phyloP scores from a whole-genome alignment of 2,888 invertebrate genomes.

The Ectemnius continuus region DNA sequence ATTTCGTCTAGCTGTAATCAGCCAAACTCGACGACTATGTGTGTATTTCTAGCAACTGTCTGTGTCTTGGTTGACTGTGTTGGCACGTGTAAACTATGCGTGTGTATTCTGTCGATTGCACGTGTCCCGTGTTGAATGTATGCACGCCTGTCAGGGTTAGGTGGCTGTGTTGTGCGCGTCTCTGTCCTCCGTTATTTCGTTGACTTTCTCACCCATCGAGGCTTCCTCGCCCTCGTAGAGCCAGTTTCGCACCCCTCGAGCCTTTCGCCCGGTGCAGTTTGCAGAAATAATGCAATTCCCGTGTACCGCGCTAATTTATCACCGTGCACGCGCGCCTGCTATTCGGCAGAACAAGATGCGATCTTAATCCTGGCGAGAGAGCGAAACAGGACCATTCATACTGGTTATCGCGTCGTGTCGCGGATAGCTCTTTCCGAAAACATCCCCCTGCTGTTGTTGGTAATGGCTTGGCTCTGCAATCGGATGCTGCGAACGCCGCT shows the following conservation, averaged over 20 bases:
- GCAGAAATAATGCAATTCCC: constrained; percentile 63
- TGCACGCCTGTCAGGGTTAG: no score
- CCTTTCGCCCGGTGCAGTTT: constrained; percentile 16
- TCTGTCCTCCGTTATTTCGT: no score
- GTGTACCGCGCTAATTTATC: constrained; percentile 57
- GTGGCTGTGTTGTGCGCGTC: no score
- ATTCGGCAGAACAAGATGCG: constrained; percentile 49
- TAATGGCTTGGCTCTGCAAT: no score
- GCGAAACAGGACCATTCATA: constrained; percentile 24
- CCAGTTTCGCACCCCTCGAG: constrained; percentile 1
- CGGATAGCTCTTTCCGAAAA: constrained; percentile 21
- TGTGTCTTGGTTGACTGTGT: no score
- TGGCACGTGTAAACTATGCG: no score
- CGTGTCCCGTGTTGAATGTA: no score
- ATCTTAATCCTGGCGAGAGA: constrained; percentile 44
- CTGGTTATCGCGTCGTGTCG: constrained; percentile 16
- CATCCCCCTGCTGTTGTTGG: not conserved
- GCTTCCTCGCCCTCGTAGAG: not conserved
- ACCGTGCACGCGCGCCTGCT: constrained; percentile 38
- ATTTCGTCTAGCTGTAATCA: constrained; percentile 40
- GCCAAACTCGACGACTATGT: not conserved
- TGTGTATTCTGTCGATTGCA: no score
- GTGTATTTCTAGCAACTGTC: not conserved
- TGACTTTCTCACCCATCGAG: not conserved
- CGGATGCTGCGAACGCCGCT: no score